Evolutionary conservation across 2,113 vertebrate genomes (phyloP), one percentile per base, ranked within the genome.

Genomic region (Cyanoramphus novaezelandiae): DNA sequence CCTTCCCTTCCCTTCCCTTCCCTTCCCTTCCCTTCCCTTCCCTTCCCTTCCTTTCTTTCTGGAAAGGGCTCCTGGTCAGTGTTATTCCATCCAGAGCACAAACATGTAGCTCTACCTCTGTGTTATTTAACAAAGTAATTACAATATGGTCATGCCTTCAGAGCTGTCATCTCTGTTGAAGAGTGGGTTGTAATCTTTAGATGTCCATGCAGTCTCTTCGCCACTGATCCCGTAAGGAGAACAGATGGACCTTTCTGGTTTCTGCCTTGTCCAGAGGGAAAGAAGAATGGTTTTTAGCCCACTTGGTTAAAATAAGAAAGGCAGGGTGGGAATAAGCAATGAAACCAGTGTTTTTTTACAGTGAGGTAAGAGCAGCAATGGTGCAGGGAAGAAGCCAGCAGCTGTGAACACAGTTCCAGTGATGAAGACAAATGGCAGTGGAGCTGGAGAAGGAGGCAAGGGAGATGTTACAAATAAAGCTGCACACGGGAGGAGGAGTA

Each of bases 161-260:
- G 83, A 96, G 72, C 90, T 97, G 95, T 93, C 96, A 95, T 37
- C 37, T 65, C 70, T 88, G n/a, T 70, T 76, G 43, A 92, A 91
- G 88, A 97, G 90, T 91, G 85, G 57, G 75, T 86, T 94, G 91
- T 68, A 90, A 88, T 92, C 93, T 92, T 93, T 67, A 79, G 83
- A 47, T 95, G 79, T 83, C 84, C 84, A 28, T 79, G 47, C 28
- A 88, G 47, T 72, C 53, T 92, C 53, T 95, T 95, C 88, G 78
- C 49, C 67, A 67, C 57, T 87, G 81, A 81, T 96, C 74, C 49
- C 65, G 27, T 27, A 85, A 85, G 20, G n/a, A 79, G 84, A 95
- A 90, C 94, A 96, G 94, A 91, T 95, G 86, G 88, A 94, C 27
- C 76, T 93, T 68, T 92, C 92, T 95, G 60, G 71, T 88, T 77